These are phyloP conservation scores for Drosophila pectinifera DNA, from an alignment of 1,140 invertebrate genomes.

Conservation along the genomic window DNA sequence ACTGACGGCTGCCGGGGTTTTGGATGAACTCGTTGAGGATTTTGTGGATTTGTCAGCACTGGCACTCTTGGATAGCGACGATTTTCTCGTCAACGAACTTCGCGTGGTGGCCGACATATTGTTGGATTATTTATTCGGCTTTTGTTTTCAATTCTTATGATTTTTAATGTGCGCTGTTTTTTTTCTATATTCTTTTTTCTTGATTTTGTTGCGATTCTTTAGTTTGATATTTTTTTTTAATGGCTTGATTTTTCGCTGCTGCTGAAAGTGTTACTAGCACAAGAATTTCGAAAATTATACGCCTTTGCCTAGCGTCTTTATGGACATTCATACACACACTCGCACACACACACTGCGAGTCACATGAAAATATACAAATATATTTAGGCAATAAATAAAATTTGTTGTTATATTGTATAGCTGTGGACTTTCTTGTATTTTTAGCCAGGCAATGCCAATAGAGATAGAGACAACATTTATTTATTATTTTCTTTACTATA, in stretches of 20 bases:
- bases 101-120: constrained; percentile 80
- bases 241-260: constrained; percentile 61
- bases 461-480: constrained; percentile 70
- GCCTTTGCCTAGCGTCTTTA: constrained; percentile 56
- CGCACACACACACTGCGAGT: constrained; percentile 16
- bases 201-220: constrained; percentile 34
- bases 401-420: constrained; percentile 73
- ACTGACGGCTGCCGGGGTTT: constrained; percentile 44
- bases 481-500: constrained; percentile 50
- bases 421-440: constrained; percentile 73
- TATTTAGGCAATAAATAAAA: constrained; percentile 81
- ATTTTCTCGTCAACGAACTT: constrained; percentile 81
- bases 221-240: constrained; percentile 67
- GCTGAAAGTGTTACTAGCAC: constrained; percentile 71
- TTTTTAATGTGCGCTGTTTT: constrained; percentile 32
- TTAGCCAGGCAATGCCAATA: constrained; percentile 75
- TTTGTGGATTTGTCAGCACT: constrained; percentile 67
- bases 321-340: constrained; percentile 41
- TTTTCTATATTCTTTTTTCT: constrained; percentile 9
- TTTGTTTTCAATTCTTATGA: constrained; percentile 46
- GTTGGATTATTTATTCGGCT: constrained; percentile 62
- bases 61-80: constrained; percentile 63
- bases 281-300: constrained; percentile 70
- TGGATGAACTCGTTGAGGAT: constrained; percentile 51
- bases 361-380: constrained; percentile 47